These are phyloP conservation scores for Cordilura impudica DNA, from an alignment of 2,888 invertebrate genomes.

Conservation along the genomic window DNA sequence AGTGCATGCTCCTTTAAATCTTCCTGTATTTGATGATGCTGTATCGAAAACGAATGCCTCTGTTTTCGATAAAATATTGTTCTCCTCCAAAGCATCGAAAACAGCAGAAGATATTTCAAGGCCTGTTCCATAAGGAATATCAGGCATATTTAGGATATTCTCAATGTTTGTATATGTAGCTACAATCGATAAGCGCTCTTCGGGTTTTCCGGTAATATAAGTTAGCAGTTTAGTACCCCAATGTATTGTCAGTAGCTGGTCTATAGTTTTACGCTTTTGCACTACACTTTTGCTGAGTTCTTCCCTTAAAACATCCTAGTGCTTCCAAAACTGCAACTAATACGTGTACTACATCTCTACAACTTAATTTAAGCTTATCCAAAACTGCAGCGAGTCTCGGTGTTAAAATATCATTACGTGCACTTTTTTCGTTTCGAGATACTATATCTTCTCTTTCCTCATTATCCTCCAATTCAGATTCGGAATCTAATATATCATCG, in stretches of 20 bases:
- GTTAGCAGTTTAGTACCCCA: neutral
- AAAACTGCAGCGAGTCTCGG: slow-evolving; percentile 8
- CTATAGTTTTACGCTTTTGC: neutral
- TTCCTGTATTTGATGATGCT: neutral
- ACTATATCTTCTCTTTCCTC: no score
- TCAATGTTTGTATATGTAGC: neutral
- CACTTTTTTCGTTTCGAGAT: no score
- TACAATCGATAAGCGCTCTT: neutral
- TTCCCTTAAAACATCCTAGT: neutral
- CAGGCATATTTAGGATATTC: neutral
- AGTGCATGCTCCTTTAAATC: neutral
- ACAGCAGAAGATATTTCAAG: no score
- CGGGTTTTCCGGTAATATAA: neutral
- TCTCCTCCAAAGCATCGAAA: neutral
- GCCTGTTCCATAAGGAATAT: no score
- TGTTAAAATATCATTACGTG: slow-evolving; percentile 3
- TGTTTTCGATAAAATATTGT: neutral
- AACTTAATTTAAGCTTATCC: slow-evolving; percentile 10
- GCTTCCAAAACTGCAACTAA: slow-evolving; percentile 4
- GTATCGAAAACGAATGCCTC: neutral
- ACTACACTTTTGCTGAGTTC: neutral
- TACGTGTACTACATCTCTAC: neutral
- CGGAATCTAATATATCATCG: no score
- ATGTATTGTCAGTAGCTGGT: neutral
- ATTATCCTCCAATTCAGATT: no score